phyloP scores from a whole-genome alignment of 2,113 vertebrate species.

The Limanda limanda region DNA sequence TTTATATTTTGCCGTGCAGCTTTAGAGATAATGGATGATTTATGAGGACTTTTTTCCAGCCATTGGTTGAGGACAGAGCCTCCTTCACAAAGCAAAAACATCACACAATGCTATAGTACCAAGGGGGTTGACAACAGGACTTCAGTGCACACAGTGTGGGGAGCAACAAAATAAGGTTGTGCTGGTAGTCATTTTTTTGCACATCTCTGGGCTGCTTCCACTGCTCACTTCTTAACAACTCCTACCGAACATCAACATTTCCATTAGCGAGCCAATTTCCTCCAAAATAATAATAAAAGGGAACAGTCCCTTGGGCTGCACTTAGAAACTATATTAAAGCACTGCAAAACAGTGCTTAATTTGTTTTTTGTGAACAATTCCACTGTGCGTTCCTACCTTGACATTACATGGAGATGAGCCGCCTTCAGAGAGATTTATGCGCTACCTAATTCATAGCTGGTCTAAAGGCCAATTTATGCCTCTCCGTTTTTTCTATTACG shows the following conservation, averaged over 20 bases:
- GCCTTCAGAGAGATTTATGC: constrained; percentile 17
- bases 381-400: constrained; percentile 25
- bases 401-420: constrained; percentile 19
- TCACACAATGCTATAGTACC: constrained; percentile 7
- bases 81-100: constrained; percentile 31
- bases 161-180: constrained; percentile 3
- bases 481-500: no score
- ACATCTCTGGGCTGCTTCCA: not conserved
- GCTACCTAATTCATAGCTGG: not conserved
- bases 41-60: constrained; percentile 55
- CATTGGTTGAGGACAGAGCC: constrained; percentile 43
- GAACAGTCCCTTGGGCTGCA: constrained; percentile 39
- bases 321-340: constrained; percentile 58
- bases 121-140: constrained; percentile 5
- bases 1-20: constrained; percentile 59
- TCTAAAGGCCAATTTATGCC: no score
- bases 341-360: constrained; percentile 46
- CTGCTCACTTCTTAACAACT: constrained; percentile 33
- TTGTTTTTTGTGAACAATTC: constrained; percentile 47
- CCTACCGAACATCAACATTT: constrained; percentile 48
- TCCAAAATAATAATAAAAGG: constrained; percentile 37
- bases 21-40: constrained; percentile 76
- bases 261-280: constrained; percentile 58
- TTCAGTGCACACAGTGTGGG: not conserved
- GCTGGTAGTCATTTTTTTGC: not conserved